Conservation (phyloP, 53 echinoderm and acorn worm species). For the Pentamera pediparva region DNA sequence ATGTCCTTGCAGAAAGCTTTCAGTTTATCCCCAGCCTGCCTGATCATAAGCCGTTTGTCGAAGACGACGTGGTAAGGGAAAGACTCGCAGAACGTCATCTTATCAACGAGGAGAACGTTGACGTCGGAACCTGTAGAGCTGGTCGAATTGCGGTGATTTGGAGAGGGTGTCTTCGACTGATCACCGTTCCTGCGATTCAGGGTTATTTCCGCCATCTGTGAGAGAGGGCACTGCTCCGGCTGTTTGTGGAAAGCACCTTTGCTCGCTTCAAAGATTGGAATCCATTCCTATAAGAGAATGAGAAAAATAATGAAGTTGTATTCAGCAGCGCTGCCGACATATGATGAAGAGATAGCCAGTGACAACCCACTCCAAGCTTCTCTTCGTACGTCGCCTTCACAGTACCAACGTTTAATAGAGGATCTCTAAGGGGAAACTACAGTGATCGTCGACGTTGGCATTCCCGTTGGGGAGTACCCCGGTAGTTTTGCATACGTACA, state of each 20-base stretch:
- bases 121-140: not conserved
- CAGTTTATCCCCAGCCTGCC: slow-evolving; percentile 60
- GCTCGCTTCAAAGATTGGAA: slow-evolving; percentile 37
- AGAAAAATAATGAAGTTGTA: no score
- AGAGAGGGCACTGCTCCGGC: not conserved
- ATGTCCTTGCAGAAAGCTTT: not conserved
- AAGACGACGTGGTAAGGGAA: slow-evolving; percentile 90
- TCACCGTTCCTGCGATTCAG: not conserved
- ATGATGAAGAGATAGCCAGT: no score
- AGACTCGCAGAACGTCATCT: slow-evolving; percentile 62
- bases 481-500: no score
- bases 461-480: no score
- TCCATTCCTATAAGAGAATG: no score
- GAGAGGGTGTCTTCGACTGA: not conserved
- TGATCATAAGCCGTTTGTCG: slow-evolving; percentile 50
- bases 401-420: no score
- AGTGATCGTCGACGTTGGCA: no score
- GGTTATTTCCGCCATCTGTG: no score
- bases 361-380: no score
- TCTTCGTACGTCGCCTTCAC: no score
- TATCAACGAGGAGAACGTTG: slow-evolving; percentile 45
- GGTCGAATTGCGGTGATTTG: not conserved
- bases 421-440: no score
- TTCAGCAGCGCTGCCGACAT: no score
- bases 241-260: slow-evolving; percentile 10